A percentile compares a stretch with the other conserved stretches of the same genome.
Evolutionary conservation across 2,113 vertebrate species (phyloP).

Genomic region (Campylomormyrus numenius): DNA sequence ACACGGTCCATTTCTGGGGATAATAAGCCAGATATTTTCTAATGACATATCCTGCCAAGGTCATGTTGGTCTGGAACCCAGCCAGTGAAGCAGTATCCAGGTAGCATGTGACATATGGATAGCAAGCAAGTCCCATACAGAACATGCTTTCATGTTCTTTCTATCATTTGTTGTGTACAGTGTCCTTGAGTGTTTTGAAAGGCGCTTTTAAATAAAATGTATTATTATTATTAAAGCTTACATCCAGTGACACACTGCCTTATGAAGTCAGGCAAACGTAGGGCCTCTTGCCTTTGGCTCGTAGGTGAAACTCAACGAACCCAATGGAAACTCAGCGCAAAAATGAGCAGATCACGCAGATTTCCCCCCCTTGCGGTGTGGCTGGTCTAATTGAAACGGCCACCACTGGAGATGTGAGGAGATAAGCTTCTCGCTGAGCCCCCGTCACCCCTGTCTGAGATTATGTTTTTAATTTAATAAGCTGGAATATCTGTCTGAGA

Average conservation of each 20-base stretch:
- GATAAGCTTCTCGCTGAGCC: neutral
- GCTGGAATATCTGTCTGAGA: neutral
- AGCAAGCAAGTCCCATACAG: neutral
- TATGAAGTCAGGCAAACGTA: neutral
- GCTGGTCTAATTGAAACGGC: neutral
- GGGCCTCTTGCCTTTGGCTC: neutral
- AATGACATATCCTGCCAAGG: neutral
- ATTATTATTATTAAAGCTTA: neutral
- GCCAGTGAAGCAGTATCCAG: neutral
- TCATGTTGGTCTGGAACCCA: neutral
- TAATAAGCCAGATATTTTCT: neutral
- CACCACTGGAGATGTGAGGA: neutral
- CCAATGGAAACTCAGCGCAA: neutral
- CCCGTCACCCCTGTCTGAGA: neutral
- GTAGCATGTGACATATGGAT: neutral
- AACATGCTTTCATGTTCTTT: no score
- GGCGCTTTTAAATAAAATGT: no score
- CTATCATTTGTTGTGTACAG: no score
- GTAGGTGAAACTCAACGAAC: neutral
- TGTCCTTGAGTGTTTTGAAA: no score
- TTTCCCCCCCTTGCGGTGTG: neutral
- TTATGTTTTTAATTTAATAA: neutral
- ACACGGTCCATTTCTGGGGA: neutral
- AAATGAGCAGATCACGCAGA: neutral
- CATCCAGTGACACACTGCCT: neutral